phyloP scores from a whole-genome alignment of 2,888 invertebrate genomes.

The Ecliptopera silaceata region DNA sequence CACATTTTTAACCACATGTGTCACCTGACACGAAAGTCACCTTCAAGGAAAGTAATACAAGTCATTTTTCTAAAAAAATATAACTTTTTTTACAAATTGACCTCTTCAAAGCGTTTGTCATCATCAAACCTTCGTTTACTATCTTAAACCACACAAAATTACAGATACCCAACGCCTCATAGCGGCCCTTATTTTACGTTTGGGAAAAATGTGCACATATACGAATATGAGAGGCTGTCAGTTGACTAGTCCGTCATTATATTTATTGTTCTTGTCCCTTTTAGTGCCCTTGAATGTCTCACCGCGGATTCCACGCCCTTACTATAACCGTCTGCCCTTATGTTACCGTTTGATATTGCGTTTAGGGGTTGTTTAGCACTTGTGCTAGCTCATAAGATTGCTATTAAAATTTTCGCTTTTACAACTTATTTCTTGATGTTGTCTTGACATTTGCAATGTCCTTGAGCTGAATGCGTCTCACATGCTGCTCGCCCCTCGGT shows the following conservation, averaged over 20 bases:
- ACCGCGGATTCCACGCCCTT: background rate
- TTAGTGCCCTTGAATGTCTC: background rate
- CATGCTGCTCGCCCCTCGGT: slow-evolving; percentile 36
- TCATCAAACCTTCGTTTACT: too few relatives aligned
- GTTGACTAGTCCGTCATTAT: background rate
- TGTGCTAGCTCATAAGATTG: slow-evolving; percentile 5
- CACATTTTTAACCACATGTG: too few relatives aligned
- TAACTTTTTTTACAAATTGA: too few relatives aligned
- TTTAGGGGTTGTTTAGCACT: background rate
- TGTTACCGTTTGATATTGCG: background rate
- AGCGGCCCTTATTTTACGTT: too few relatives aligned
- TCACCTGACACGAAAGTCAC: too few relatives aligned
- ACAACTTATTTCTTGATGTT: slow-evolving; percentile 40
- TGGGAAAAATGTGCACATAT: too few relatives aligned
- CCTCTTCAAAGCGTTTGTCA: too few relatives aligned
- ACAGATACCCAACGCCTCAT: too few relatives aligned
- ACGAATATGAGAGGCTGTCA: background rate
- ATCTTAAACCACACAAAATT: too few relatives aligned
- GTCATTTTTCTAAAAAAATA: too few relatives aligned
- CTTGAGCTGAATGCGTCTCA: slow-evolving; percentile 54
- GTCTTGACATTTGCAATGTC: slow-evolving; percentile 45
- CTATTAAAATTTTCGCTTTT: slow-evolving; percentile 2
- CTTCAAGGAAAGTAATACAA: too few relatives aligned
- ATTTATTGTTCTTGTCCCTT: background rate
- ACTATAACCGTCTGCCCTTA: background rate